Percentiles rank a stretch among this genome's conserved stretches.
These are phyloP conservation scores for Cantharis flavilabris DNA, from an alignment of 2,888 invertebrate species.

Conservation along the genomic window DNA sequence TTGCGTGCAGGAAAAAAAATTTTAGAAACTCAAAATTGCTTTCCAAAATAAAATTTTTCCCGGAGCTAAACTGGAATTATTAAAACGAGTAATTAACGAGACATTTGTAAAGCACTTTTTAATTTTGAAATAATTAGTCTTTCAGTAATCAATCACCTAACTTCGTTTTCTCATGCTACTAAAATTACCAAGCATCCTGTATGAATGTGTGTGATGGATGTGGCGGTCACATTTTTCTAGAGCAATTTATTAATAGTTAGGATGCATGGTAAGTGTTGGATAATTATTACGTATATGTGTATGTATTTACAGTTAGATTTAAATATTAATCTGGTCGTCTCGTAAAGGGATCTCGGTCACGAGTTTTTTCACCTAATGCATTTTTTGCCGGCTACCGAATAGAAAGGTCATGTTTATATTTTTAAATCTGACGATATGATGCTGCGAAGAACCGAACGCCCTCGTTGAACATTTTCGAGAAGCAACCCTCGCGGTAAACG, in stretches of 20 bases:
- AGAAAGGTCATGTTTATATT: background rate
- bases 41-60: background rate
- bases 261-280: background rate
- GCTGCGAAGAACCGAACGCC: background rate
- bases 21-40: background rate
- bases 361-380: background rate
- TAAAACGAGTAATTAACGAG: background rate
- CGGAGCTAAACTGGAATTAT: background rate
- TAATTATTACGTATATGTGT: background rate
- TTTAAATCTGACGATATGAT: background rate
- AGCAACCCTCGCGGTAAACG: background rate
- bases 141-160: background rate
- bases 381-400: background rate
- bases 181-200: background rate
- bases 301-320: background rate
- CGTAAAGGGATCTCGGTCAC: background rate
- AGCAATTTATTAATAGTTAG: background rate
- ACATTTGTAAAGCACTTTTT: background rate
- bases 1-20: background rate
- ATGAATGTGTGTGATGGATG: background rate
- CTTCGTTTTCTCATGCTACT: background rate
- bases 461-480: background rate
- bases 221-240: background rate
- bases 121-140: background rate
- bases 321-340: background rate